Evolutionary conservation across 2,888 invertebrate genomes (phyloP), one percentile per base, ranked within the genome.

Genomic region (Melanchra persicariae): DNA sequence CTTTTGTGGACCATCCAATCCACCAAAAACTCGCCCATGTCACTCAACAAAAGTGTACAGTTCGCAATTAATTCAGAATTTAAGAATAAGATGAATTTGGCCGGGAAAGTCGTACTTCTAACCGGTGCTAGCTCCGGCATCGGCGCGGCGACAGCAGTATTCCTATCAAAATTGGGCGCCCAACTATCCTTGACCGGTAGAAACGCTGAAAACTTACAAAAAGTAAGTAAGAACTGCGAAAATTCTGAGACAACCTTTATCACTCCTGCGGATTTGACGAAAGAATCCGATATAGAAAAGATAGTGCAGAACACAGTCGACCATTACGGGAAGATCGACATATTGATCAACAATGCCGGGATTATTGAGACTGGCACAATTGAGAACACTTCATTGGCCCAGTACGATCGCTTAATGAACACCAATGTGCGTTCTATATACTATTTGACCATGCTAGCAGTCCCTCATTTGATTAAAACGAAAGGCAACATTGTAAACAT

Each of bases 401-500:
- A 99, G 88, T 99, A 97, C 89, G 99, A 99, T 91, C 96, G 97
- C 34, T 95, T 99, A 17, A 98, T 99, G 97, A 98, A 98, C 87
- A 97, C 98, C 2, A 99, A 99, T 92, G 97, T 99, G 0, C 97
- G 99, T 74, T 97, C 98, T 0, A 96, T 98, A 24, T 98, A 98
- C 89, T 97, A 98, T 74, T 91, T 99, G 78, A 99, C 98, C 0
- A 98, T 98, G 97, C 91, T 99, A 61, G 98, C 99, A 6, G 98
- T 98, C 0, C 99, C 99, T 0, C 97, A 99, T 93, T 96, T 99
- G 26, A 95, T 98, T 4, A 97, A 97, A 92, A 97, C 97, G 0
- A 98, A 98, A 92, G 99, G 99, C n/a, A 98, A 97, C 83, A 98
- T 99, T 85, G 99, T 99, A 0, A 99, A 99, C 91, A 98, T 99